Evolutionary conservation across 1,140 invertebrate genomes (phyloP).

Genomic region (Euschistus heros): DNA sequence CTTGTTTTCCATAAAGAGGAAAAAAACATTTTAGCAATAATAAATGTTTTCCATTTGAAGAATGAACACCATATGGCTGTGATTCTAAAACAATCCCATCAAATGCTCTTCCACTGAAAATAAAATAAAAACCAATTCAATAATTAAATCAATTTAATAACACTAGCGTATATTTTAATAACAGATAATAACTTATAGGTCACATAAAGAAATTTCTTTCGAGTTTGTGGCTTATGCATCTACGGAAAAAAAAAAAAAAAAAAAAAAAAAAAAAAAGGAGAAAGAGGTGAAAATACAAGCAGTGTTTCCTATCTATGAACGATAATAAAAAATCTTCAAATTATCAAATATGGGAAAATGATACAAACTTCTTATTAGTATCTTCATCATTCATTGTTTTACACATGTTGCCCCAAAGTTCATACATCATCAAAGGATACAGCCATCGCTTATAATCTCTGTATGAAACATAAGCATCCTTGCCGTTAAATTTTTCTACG

Average conservation of each 20-base stretch:
- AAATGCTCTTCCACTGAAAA: not conserved
- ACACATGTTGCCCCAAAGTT: slow-evolving; percentile 14
- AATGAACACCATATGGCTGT: not conserved
- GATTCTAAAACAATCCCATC: not conserved
- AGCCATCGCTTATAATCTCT: slow-evolving; percentile 3
- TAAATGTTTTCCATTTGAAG: not conserved
- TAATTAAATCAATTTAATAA: not conserved
- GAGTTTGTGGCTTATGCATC: too few relatives aligned
- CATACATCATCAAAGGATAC: slow-evolving; percentile 10
- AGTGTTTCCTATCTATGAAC: too few relatives aligned
- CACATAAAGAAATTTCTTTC: too few relatives aligned
- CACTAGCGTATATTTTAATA: too few relatives aligned
- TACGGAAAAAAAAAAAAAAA: too few relatives aligned
- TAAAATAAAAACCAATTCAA: not conserved
- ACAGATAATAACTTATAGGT: too few relatives aligned
- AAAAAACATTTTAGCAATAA: not conserved
- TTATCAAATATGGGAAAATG: not conserved
- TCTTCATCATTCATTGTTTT: not conserved
- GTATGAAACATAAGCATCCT: not conserved
- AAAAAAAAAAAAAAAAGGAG: too few relatives aligned
- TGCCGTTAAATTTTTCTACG: not conserved
- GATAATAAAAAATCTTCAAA: too few relatives aligned
- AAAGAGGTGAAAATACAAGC: too few relatives aligned
- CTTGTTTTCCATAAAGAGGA: not conserved
- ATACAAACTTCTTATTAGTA: not conserved